phyloP scores from a whole-genome alignment of 2,888 invertebrate species.

The Phlogophora meticulosa region DNA sequence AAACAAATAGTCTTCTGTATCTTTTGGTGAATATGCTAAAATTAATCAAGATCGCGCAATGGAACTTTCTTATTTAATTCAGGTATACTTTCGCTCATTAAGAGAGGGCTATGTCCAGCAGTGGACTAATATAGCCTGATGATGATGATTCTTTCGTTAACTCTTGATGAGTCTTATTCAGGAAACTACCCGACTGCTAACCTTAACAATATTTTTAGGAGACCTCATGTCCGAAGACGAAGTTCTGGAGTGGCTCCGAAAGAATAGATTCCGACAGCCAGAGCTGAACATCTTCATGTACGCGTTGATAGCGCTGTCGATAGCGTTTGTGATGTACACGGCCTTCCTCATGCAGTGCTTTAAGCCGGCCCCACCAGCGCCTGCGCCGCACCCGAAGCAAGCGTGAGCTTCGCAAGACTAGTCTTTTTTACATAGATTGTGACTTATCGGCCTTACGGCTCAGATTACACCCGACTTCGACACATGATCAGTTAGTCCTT shows the following conservation, averaged over 20 bases:
- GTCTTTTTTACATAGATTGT: constrained; percentile 67
- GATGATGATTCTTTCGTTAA: no score
- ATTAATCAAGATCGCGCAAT: no score
- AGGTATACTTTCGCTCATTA: no score
- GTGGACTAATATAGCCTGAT: no score
- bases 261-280: constrained; percentile 97
- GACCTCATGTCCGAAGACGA: constrained; percentile 96
- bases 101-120: no score
- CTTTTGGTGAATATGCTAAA: no score
- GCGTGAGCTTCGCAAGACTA: constrained; percentile 86
- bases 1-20: no score
- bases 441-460: constrained; percentile 69
- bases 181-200: no score
- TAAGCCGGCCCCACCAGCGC: constrained; percentile 93
- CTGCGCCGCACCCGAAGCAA: constrained; percentile 92
- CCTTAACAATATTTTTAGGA: constrained; percentile 89
- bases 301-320: constrained; percentile 95
- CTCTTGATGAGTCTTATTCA: no score
- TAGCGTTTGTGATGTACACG: constrained; percentile 97
- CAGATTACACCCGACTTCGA: constrained; percentile 65
- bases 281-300: constrained; percentile 98
- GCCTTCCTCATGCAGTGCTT: constrained; percentile 97
- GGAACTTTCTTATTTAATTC: no score
- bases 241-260: constrained; percentile 97
- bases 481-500: constrained; percentile 71